Percentiles rank a stretch among this genome's conserved stretches.
Evolutionary conservation across 2,113 vertebrate species (phyloP).

Genomic region (Puntigrus tetrazona): DNA sequence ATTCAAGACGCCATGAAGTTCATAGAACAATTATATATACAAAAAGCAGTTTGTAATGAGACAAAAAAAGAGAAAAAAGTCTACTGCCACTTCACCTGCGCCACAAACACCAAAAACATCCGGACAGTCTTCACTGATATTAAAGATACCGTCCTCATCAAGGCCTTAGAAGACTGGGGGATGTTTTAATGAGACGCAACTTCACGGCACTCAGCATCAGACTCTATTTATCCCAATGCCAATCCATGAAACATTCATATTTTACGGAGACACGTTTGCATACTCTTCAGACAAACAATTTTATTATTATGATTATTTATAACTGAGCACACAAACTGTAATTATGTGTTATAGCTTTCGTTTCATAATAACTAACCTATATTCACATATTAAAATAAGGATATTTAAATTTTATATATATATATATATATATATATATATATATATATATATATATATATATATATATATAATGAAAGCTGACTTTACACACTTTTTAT

Average conservation of each 20-base stretch:
- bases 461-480: too few relatives aligned
- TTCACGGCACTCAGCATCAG: background rate
- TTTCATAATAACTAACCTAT: background rate
- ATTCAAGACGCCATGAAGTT: conserved; percentile 48
- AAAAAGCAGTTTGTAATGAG: conserved; percentile 39
- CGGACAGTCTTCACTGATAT: conserved; percentile 81
- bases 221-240: background rate
- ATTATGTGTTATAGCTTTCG: background rate
- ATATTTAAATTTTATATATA: too few relatives aligned
- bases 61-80: conserved; percentile 67
- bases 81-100: conserved; percentile 49
- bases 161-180: conserved; percentile 72
- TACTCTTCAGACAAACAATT: background rate
- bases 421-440: too few relatives aligned
- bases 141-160: conserved; percentile 81
- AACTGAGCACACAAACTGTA: background rate
- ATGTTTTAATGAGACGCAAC: conserved; percentile 63
- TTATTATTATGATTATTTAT: background rate
- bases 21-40: background rate
- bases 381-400: background rate
- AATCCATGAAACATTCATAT: background rate
- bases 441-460: too few relatives aligned
- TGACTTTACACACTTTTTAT: too few relatives aligned
- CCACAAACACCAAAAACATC: conserved; percentile 83
- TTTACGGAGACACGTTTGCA: background rate